Evolutionary conservation across 2,113 vertebrate genomes (phyloP).

Genomic region (Centropus unirufus): DNA sequence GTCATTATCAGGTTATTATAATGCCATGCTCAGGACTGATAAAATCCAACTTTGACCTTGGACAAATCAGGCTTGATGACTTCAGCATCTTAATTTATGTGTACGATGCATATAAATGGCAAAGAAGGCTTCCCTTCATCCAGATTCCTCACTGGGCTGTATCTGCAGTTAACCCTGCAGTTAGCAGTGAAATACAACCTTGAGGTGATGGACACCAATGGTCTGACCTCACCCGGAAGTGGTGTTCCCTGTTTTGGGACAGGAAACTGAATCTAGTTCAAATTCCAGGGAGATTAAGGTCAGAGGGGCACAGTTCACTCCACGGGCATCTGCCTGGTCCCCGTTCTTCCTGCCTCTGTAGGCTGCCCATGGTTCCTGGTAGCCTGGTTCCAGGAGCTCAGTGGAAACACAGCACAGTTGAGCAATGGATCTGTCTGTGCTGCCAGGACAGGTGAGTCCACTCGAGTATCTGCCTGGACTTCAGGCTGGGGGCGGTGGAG

Average conservation of each 20-base stretch:
- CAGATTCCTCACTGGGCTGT: not conserved
- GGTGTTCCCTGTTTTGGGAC: not conserved
- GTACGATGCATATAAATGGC: not conserved
- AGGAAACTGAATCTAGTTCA: conserved; percentile 19
- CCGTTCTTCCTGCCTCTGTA: not conserved
- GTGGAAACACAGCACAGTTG: not conserved
- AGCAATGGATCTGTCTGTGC: not conserved
- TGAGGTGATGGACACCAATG: not conserved
- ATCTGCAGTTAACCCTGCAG: not conserved
- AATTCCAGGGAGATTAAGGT: conserved; percentile 51
- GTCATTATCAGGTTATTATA: not conserved
- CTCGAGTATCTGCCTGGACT: not conserved
- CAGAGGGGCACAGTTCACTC: not conserved
- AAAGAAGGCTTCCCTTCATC: not conserved
- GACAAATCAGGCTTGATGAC: not conserved
- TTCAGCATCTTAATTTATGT: not conserved
- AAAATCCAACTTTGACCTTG: not conserved
- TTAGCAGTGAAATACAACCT: not conserved
- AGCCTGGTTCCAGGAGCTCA: not conserved
- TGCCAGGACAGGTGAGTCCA: accelerated
- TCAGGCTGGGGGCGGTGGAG: not conserved
- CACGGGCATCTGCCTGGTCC: not conserved
- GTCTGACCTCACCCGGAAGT: not conserved
- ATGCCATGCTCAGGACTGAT: not conserved
- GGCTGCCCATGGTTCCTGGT: not conserved